Evolutionary conservation across 23 tunicate species (phyloP), one percentile per base, ranked within the genome.

Genomic region (Styela plicata): DNA sequence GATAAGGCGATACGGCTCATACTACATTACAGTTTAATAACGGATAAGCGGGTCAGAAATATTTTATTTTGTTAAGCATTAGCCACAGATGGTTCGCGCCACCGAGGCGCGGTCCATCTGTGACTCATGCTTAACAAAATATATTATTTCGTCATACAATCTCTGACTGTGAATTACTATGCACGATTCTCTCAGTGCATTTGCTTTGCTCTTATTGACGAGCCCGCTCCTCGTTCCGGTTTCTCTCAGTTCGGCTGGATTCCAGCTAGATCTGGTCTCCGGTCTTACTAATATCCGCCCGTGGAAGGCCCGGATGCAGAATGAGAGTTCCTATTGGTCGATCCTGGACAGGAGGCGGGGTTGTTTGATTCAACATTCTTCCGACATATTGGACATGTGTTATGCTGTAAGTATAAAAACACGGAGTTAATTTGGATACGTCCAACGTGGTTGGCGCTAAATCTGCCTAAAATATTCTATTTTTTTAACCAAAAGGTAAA

Each of bases 341-440:
- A 71, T 32, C 77, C 24, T 21, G 66, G 66, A 76, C 81, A 52
- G 5, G 81, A 76, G 13, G 64, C 24, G n/a, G 1, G 13, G 27
- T 53, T 17, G 2, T 52, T 27, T 1, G 29, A 21, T 27, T 85
- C 95, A 22, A 89, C 89, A 13, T 79, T 33, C 36, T 80, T 89
- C 27, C 89, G 84, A 70, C 89, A 89, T 19, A 89, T 80, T 0
- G 95, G 95, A 69, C 89, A 89, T 5, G 89, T 85, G 71, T 89
- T 85, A 79, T 89, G 95, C 89, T 89, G 83, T 18, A 80, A 74
- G 13, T 10, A 78, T 27, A 52, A 52, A 25, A 19, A 0, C n/a
- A n/a, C n/a, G n/a, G n/a, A 24, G 25, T 0, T 33, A 0, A 25
- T 0, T 34, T 22, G 74, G 18, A 74, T 74, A 35, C 30, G 1